A percentile compares a stretch with the other conserved stretches of the same genome.
phyloP scores from a whole-genome alignment of 2,888 invertebrate species.

The Proisotoma minuta region DNA sequence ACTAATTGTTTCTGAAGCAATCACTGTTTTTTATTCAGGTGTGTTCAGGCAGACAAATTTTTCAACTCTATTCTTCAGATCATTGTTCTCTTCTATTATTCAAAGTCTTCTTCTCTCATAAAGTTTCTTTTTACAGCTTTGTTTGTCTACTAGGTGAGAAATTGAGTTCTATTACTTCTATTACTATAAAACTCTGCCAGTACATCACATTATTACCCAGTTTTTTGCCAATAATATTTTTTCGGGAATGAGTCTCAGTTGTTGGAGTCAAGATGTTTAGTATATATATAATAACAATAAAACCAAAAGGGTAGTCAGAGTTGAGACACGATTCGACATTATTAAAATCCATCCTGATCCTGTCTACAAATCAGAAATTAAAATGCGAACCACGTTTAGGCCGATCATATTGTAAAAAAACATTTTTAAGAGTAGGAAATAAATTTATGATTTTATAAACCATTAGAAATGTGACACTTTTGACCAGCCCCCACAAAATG shows the following conservation, averaged over 20 bases:
- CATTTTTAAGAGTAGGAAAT: neutral
- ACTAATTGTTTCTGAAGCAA: constrained; percentile 9
- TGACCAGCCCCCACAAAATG: neutral
- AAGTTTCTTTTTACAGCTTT: neutral
- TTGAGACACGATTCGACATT: neutral
- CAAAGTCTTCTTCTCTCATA: neutral
- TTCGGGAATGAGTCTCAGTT: no score
- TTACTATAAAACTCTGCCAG: no score
- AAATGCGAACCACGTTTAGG: neutral
- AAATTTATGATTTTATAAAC: neutral
- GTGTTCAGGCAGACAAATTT: neutral
- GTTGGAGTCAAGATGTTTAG: no score
- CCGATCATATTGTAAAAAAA: neutral
- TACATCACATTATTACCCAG: no score
- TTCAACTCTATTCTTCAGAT: neutral
- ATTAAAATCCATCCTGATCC: neutral
- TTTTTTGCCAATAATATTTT: no score
- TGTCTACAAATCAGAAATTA: neutral
- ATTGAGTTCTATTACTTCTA: no score
- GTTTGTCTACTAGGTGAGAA: no score
- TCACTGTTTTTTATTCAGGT: neutral
- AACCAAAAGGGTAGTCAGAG: neutral
- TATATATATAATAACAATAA: no score
- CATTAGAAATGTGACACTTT: neutral
- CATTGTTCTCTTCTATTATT: neutral